Evolutionary conservation across 2,888 invertebrate genomes (phyloP).

Genomic region (Agriopis aurantiaria): DNA sequence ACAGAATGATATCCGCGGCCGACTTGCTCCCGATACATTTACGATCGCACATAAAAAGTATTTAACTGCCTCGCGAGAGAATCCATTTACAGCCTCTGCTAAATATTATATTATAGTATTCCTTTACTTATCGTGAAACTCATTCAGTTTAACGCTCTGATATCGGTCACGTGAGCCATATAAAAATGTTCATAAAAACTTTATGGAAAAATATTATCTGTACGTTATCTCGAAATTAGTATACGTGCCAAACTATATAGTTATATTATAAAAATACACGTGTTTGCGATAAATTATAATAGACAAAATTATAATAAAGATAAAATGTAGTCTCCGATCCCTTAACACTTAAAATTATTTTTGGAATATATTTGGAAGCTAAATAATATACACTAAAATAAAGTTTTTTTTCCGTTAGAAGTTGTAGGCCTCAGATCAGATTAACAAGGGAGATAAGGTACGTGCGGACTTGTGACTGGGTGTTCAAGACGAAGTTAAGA

Average conservation of each 20-base stretch:
- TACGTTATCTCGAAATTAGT: slow-evolving; percentile 24
- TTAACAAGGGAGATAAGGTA: too few relatives aligned
- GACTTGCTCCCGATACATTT: slow-evolving; percentile 18
- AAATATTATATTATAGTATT: slow-evolving; percentile 30
- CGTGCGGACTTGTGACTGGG: too few relatives aligned
- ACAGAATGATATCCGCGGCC: not conserved
- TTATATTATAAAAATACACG: not conserved
- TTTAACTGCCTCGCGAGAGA: slow-evolving; percentile 22
- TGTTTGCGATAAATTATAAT: not conserved
- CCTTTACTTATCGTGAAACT: slow-evolving; percentile 40
- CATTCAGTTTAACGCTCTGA: slow-evolving; percentile 37
- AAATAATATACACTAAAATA: not conserved
- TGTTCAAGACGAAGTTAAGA: too few relatives aligned
- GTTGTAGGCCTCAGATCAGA: too few relatives aligned
- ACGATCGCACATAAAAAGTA: slow-evolving; percentile 26
- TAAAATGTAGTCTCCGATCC: not conserved
- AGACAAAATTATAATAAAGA: not conserved
- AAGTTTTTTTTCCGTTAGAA: too few relatives aligned
- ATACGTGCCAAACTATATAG: slow-evolving; percentile 3
- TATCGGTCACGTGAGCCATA: slow-evolving; percentile 42
- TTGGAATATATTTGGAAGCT: not conserved
- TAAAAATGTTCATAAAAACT: slow-evolving; percentile 31
- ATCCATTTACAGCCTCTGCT: slow-evolving; percentile 28
- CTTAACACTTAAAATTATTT: not conserved
- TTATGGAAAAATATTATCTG: slow-evolving; percentile 18